Conservation (phyloP, 2,113 vertebrate species). For the Phalacrocorax aristotelis region DNA sequence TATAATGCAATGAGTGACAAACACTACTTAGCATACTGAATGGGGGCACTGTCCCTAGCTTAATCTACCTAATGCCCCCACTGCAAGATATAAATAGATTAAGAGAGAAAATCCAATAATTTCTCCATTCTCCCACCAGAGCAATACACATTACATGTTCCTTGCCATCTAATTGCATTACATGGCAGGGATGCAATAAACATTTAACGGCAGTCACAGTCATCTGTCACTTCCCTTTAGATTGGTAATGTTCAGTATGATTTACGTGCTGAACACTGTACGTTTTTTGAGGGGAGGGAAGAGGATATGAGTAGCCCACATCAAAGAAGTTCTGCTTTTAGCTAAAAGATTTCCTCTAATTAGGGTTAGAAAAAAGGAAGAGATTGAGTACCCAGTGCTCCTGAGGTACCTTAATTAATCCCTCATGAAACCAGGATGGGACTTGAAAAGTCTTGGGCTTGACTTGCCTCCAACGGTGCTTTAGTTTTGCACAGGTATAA, state of each 20-base stretch:
- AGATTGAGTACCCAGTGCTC: background rate
- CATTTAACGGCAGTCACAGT: conserved; percentile 77
- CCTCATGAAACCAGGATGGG: background rate
- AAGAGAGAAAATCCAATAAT: conserved; percentile 83
- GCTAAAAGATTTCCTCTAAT: background rate
- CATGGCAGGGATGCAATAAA: conserved; percentile 77
- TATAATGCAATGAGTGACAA: conserved; percentile 67
- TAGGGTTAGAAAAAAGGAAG: background rate
- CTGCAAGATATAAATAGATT: conserved; percentile 82
- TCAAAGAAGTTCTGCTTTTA: conserved; percentile 1
- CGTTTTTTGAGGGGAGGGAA: background rate
- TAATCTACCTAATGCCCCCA: conserved; percentile 82
- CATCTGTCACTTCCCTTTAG: conserved; percentile 79
- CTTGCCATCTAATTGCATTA: conserved; percentile 81
- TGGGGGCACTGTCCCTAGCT: conserved; percentile 61
- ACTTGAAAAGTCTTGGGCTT: background rate
- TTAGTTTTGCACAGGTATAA: background rate
- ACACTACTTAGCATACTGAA: conserved; percentile 71
- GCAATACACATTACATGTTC: conserved; percentile 76
- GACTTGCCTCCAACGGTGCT: background rate
- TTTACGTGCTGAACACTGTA: conserved; percentile 68
- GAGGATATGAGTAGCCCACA: conserved; percentile 8
- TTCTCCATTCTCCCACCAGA: conserved; percentile 76
- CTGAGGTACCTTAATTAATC: conserved; percentile 11
- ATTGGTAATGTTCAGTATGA: conserved; percentile 60